Conservation (phyloP, 2,797 vertebrate genomes). For the Hybognathus amarus region DNA sequence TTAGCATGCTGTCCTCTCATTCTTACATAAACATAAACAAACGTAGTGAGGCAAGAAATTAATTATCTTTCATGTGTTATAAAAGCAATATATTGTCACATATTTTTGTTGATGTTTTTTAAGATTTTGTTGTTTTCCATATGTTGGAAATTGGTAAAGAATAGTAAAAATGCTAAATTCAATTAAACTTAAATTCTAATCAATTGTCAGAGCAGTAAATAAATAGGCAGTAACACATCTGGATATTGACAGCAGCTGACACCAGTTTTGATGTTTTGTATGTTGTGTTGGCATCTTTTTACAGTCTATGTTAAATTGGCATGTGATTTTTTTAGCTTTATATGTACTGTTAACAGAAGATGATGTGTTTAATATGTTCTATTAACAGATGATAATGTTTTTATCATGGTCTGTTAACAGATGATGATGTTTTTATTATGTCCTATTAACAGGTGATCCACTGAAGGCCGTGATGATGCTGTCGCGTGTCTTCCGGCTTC, state of each 20-base stretch:
- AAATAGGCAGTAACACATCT: background rate
- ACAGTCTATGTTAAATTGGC: too few species aligned
- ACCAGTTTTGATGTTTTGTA: background rate
- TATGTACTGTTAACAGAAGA: too few species aligned
- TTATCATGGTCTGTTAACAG: too few species aligned
- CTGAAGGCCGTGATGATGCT: slow-evolving; percentile 77
- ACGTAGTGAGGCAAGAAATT: background rate
- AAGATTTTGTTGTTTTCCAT: background rate
- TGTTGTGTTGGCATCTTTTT: too few species aligned
- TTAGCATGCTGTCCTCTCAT: slow-evolving; percentile 1
- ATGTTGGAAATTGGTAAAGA: background rate
- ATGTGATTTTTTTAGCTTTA: too few species aligned
- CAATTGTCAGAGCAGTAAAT: background rate
- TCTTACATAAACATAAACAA: too few species aligned
- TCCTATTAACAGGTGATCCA: slow-evolving; percentile 5
- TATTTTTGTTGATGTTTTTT: background rate
- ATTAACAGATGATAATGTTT: too few species aligned
- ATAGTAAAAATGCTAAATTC: accelerated
- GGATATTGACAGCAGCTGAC: background rate
- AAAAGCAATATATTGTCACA: background rate
- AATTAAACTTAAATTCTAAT: background rate
- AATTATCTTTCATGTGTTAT: background rate
- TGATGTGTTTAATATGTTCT: too few species aligned
- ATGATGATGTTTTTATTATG: background rate
- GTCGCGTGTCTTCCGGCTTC: slow-evolving; percentile 89